Conservation (phyloP, 1,140 invertebrate species). For the Brachionus plicatilis region DNA sequence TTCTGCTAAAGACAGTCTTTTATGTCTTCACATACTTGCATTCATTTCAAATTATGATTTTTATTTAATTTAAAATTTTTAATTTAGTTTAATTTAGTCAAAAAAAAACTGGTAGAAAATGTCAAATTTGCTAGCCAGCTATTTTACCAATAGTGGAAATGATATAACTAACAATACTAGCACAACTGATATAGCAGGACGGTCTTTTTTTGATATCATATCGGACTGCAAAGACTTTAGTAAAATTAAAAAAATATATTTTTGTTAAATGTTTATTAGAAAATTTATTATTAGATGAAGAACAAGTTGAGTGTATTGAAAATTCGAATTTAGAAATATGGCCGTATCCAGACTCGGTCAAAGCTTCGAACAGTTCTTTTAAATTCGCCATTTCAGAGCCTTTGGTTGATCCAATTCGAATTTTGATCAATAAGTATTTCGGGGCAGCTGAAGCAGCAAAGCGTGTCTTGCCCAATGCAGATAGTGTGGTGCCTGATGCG, state of each 20-base stretch:
- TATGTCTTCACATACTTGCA: not conserved
- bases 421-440: conserved; percentile 5
- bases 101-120: conserved; percentile 9
- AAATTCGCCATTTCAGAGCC: not conserved
- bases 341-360: not conserved
- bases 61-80: not conserved
- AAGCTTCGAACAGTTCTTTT: not conserved
- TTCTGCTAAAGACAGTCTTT: not conserved
- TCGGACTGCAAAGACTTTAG: conserved; percentile 28
- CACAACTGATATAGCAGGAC: not conserved
- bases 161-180: not conserved
- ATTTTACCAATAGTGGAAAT: conserved; percentile 26
- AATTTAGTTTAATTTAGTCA: not conserved
- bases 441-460: not conserved
- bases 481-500: not conserved
- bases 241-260: not conserved
- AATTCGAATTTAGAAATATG: not conserved
- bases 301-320: not conserved
- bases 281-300: not conserved
- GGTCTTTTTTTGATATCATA: conserved; percentile 19
- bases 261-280: too few species aligned
- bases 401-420: not conserved
- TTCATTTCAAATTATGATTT: conserved; percentile 5
- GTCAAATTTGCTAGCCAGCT: conserved; percentile 29
- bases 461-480: conserved; percentile 25